These are phyloP conservation scores for Vipera ursinii DNA, from an alignment of 2,797 vertebrate genomes.

Conservation along the genomic window DNA sequence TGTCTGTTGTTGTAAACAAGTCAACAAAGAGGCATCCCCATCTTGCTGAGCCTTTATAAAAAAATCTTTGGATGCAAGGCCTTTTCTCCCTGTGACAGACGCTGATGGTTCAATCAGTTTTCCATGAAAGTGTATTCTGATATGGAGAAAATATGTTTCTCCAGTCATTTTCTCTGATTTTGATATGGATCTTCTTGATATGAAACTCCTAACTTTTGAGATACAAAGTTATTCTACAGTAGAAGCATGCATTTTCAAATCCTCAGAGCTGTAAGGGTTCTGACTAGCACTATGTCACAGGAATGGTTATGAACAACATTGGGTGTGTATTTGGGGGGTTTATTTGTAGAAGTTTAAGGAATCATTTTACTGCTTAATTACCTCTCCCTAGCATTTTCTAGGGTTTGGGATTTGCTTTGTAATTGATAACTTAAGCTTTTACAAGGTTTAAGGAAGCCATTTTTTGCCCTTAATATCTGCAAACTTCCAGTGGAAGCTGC, in stretches of 20 bases:
- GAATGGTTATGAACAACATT: not conserved
- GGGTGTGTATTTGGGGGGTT: not conserved
- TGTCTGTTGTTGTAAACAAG: not conserved
- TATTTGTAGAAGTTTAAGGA: not conserved
- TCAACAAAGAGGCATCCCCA: not conserved
- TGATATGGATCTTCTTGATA: not conserved
- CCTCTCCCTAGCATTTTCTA: not conserved
- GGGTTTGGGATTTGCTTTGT: not conserved
- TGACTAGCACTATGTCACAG: not conserved
- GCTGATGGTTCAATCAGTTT: not conserved
- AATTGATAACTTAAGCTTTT: not conserved
- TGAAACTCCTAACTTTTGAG: not conserved
- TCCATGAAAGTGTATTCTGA: not conserved
- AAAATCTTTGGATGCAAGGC: not conserved
- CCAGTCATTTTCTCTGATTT: not conserved
- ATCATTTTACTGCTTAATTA: not conserved
- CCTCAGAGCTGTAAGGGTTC: not conserved
- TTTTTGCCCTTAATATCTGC: not conserved
- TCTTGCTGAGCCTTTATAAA: not conserved
- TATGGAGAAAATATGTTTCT: not conserved
- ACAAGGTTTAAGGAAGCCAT: not conserved
- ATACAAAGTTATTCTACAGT: not conserved
- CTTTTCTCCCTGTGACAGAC: not conserved
- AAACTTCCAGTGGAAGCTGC: not conserved
- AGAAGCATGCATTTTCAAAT: not conserved